Evolutionary conservation across 2,888 invertebrate species (phyloP).

Genomic region (Phlogophora meticulosa): DNA sequence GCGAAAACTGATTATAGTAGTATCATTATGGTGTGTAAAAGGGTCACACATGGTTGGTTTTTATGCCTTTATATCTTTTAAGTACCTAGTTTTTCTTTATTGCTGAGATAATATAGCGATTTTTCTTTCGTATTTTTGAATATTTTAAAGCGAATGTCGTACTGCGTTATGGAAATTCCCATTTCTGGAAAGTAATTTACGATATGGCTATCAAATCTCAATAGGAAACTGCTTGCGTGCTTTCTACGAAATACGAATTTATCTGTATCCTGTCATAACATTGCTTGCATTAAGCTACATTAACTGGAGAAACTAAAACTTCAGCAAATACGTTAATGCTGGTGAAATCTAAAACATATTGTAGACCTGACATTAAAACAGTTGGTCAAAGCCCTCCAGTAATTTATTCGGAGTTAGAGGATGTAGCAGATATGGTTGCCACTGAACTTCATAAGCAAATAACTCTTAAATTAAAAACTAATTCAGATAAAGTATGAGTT

Average conservation of each 20-base stretch:
- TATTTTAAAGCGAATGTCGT: neutral
- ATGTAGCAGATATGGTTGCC: slow-evolving; percentile 54
- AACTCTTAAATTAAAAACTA: slow-evolving; percentile 3
- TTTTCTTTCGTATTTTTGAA: neutral
- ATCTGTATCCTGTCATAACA: neutral
- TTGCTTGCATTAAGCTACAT: neutral
- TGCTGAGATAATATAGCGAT: too few relatives aligned
- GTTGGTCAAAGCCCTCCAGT: slow-evolving; percentile 48
- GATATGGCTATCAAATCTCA: neutral
- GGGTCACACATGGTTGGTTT: slow-evolving; percentile 26
- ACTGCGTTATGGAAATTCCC: neutral
- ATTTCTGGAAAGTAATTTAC: too few relatives aligned
- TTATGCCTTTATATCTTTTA: slow-evolving; percentile 11
- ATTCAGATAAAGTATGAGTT: slow-evolving; percentile 20
- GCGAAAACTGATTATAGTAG: slow-evolving; percentile 44
- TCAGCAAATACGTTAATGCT: slow-evolving; percentile 1
- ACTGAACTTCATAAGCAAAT: neutral
- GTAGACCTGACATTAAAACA: slow-evolving; percentile 12
- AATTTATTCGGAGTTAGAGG: slow-evolving; percentile 54
- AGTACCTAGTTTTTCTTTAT: slow-evolving; percentile 7
- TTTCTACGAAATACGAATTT: neutral
- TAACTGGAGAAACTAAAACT: slow-evolving; percentile 8
- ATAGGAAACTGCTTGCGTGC: slow-evolving; percentile 5
- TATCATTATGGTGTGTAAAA: slow-evolving; percentile 37
- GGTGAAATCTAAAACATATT: slow-evolving; percentile 25